A percentile compares a stretch with the other conserved stretches of the same genome.
These are phyloP conservation scores for Hecatera dysodea DNA, from an alignment of 2,888 invertebrate species.

Conservation along the genomic window DNA sequence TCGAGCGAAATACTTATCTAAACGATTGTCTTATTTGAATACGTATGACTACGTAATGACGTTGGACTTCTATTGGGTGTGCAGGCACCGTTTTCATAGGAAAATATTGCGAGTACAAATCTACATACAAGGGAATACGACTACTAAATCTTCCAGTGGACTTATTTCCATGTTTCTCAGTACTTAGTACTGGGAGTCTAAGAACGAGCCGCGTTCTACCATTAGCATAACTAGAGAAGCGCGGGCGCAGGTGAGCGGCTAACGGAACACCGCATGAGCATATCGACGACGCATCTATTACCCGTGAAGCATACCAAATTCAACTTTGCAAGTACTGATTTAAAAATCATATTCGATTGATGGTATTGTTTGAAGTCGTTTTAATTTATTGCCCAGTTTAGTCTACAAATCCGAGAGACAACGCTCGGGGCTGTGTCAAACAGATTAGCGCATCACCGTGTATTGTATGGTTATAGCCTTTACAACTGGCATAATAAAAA, in stretches of 20 bases:
- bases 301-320: conserved; percentile 75
- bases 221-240: conserved; percentile 90
- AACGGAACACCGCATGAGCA: conserved; percentile 85
- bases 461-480: conserved; percentile 83
- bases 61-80: conserved; percentile 53
- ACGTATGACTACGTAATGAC: conserved; percentile 62
- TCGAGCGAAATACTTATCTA: conserved; percentile 58
- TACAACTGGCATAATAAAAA: conserved; percentile 79
- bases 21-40: conserved; percentile 62
- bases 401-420: conserved; percentile 82
- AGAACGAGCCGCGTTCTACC: conserved; percentile 79
- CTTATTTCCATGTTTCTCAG: conserved; percentile 77
- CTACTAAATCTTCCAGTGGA: conserved; percentile 73
- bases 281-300: conserved; percentile 81
- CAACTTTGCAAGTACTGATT: conserved; percentile 74
- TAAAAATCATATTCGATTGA: conserved; percentile 75
- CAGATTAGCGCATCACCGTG: conserved; percentile 84
- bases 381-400: conserved; percentile 78
- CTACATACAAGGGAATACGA: conserved; percentile 68
- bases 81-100: conserved; percentile 52
- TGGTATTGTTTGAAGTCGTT: conserved; percentile 65
- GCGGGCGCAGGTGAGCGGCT: conserved; percentile 88
- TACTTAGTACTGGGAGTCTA: conserved; percentile 77
- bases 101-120: conserved; percentile 65
- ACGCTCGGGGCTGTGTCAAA: conserved; percentile 79